Base-by-base conservation (phyloP, 2,113 vertebrate species). In the Monopterus albus region DNA sequence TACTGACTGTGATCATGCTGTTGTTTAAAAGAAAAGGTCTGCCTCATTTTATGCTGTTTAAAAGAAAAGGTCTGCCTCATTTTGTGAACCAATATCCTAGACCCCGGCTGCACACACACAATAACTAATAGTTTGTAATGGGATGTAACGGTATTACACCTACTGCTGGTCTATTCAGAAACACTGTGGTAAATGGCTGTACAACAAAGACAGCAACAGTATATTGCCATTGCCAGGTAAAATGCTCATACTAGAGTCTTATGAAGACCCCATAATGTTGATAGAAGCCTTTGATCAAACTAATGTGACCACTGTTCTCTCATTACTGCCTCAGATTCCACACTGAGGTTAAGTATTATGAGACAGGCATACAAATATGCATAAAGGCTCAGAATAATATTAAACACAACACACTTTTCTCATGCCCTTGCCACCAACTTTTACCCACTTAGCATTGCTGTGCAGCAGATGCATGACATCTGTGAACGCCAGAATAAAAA, bases 401-500 rank as follows among this genome's bases (percentile, higher is more conserved):
- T 33, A 17, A 20, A 50, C 33, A 60, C 35, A 12, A 62, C 18
- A 25, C 56, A 14, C 35, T n/a, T 25, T 33, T 35, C 29, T n/a
- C 38, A 46, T 6, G 28, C 1, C 3, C 35, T 21, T 42, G 43
- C 17, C 51, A 55, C 20, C 57, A 49, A 20, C 36, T 45, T 28
- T n/a, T 31, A 23, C 52, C 79, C 63, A 72, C 62, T 67, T 79
- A 74, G 63, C 75, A 51, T n/a, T 5, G 20, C 56, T 18, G 51
- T 21, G 6, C 14, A 75, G 61, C 79, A 82, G 79, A 82, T 77
- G 75, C 72, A 42, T 45, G 57, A 64, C 51, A 20, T 59, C 72
- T 39, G 36, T 46, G 59, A 66, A 50, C 26, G 59, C 33, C 65
- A 82, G 60, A 62, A 40, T 53, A 38, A 66, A 71, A 79, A 42